Evolutionary conservation across 2,888 invertebrate genomes (phyloP).

Genomic region (Cyclophora albipunctata): DNA sequence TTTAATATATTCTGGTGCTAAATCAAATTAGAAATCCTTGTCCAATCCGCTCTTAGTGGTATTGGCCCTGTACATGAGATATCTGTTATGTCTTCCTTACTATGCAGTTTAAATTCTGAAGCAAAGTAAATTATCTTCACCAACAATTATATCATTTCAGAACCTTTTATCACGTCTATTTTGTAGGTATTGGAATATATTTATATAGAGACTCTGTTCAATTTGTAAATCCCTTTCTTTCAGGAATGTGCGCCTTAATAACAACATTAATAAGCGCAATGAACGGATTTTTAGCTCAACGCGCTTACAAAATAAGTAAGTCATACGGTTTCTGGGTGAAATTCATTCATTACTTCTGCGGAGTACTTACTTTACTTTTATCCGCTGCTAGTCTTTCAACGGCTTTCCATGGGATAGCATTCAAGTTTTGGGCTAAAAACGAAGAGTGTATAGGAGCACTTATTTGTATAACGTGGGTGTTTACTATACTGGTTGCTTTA

Average conservation of each 20-base stretch:
- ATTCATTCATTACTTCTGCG: conserved; percentile 30
- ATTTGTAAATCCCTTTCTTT: conserved; percentile 12
- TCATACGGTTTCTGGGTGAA: conserved; percentile 19
- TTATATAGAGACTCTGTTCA: no score
- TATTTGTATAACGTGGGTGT: conserved; percentile 20
- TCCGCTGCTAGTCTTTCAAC: conserved; percentile 30
- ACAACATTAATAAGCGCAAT: conserved; percentile 23
- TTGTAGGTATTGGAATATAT: no score
- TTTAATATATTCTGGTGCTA: no score
- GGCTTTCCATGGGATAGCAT: conserved; percentile 27
- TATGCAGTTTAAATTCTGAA: no score
- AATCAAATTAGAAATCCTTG: no score
- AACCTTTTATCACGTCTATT: no score
- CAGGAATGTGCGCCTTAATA: conserved; percentile 34
- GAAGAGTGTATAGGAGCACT: conserved; percentile 17
- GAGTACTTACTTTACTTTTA: conserved; percentile 27
- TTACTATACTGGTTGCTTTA: conserved; percentile 27
- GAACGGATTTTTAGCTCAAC: conserved; percentile 27
- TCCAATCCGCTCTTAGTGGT: no score
- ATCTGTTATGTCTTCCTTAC: no score
- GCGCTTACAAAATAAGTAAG: conserved; percentile 19
- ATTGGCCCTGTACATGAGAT: no score
- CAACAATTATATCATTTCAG: no score
- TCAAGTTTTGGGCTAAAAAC: conserved; percentile 27
- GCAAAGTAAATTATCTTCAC: no score